Evolutionary conservation across 2,797 vertebrate genomes (phyloP).

Genomic region (Setipinna tenuifilis): DNA sequence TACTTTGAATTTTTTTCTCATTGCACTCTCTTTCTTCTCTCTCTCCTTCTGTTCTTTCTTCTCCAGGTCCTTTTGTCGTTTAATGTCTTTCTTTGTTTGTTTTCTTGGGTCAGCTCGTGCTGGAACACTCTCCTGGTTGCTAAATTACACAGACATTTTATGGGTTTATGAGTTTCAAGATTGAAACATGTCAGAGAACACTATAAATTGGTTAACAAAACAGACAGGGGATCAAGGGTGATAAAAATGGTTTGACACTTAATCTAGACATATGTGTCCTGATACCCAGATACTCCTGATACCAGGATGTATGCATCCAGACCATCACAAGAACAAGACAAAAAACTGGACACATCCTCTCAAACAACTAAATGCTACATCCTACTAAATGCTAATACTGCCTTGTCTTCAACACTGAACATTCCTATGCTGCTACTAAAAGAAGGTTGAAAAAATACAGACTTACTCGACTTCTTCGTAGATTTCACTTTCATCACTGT

Average conservation of each 20-base stretch:
- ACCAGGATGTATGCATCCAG: neutral
- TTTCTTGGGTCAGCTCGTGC: constrained; percentile 12
- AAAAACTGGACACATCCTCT: neutral
- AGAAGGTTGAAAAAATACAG: neutral
- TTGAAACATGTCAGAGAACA: neutral
- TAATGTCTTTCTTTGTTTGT: constrained; percentile 59
- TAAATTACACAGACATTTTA: neutral
- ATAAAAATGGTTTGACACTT: neutral
- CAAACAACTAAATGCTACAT: neutral
- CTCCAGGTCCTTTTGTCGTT: constrained; percentile 59
- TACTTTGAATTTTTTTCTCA: constrained; percentile 77
- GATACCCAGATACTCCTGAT: neutral
- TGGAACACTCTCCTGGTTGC: constrained; percentile 43
- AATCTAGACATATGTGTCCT: no score
- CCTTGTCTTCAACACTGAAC: no score
- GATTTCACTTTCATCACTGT: constrained; percentile 64
- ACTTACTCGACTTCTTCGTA: constrained; percentile 80
- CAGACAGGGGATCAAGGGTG: neutral
- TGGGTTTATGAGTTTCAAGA: neutral
- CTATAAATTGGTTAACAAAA: neutral
- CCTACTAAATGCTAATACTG: neutral
- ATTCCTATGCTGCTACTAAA: no score
- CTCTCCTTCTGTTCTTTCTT: constrained; percentile 65
- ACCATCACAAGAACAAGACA: neutral
- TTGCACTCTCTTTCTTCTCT: constrained; percentile 67